Percentiles rank a stretch among this genome's conserved stretches.
These are phyloP conservation scores for Stictocephala bisonia DNA, from an alignment of 2,888 invertebrate species.

Conservation along the genomic window DNA sequence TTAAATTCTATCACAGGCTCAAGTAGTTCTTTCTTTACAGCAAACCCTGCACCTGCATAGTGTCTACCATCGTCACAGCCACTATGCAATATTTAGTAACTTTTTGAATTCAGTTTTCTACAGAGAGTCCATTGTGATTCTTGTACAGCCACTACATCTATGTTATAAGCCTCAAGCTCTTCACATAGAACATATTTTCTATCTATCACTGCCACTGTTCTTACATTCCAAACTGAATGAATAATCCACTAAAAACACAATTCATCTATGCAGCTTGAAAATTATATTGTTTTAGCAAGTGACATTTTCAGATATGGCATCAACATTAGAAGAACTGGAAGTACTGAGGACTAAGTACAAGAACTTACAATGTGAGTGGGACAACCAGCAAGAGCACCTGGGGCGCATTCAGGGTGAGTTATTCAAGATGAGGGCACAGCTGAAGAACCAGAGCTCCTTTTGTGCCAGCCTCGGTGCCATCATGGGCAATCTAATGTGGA, in stretches of 20 bases:
- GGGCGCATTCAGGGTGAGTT: slow-evolving; percentile 57
- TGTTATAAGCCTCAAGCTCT: slow-evolving; percentile 47
- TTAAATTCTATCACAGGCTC: slow-evolving; percentile 45
- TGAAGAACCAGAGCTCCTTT: slow-evolving; percentile 63
- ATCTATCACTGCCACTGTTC: no score
- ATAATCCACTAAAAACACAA: no score
- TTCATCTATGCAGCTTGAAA: no score
- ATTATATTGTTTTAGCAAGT: background rate
- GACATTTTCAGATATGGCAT: slow-evolving; percentile 33
- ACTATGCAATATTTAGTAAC: slow-evolving; percentile 45
- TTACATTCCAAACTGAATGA: no score
- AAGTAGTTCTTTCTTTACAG: slow-evolving; percentile 28
- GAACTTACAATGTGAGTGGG: slow-evolving; percentile 59
- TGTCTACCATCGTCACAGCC: slow-evolving; percentile 35
- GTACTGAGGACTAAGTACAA: slow-evolving; percentile 50
- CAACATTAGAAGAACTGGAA: slow-evolving; percentile 41
- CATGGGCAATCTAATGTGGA: slow-evolving; percentile 64
- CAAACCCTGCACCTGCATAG: slow-evolving; percentile 41
- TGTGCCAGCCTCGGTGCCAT: slow-evolving; percentile 64
- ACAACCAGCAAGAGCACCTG: slow-evolving; percentile 59
- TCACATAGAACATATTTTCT: no score
- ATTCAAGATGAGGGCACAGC: slow-evolving; percentile 58
- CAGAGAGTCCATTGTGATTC: slow-evolving; percentile 48
- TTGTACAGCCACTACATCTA: slow-evolving; percentile 49
- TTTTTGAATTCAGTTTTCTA: slow-evolving; percentile 43